Percentiles rank a stretch among this genome's conserved stretches.
Evolutionary conservation across 2,797 vertebrate species (phyloP).

Genomic region (Mormyrus proboscirostris): DNA sequence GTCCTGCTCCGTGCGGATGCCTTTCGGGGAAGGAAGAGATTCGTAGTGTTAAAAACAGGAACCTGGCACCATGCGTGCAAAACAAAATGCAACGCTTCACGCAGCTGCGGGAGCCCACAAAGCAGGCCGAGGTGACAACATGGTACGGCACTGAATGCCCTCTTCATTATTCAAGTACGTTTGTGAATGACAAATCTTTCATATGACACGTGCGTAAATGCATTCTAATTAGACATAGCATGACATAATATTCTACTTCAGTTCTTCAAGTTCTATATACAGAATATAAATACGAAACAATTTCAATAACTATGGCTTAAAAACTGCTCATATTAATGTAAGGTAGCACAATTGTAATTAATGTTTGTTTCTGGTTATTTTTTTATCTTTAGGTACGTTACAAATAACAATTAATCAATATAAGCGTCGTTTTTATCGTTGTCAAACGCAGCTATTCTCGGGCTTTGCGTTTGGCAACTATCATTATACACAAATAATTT

Average conservation of each 20-base stretch:
- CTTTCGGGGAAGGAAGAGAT: conserved; percentile 43
- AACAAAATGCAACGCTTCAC: neutral
- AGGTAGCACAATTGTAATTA: neutral
- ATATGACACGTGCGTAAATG: neutral
- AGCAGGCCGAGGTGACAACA: neutral
- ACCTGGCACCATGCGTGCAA: neutral
- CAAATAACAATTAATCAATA: neutral
- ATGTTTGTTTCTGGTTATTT: neutral
- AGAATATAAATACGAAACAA: neutral
- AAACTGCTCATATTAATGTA: neutral
- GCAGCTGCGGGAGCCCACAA: neutral
- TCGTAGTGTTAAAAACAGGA: neutral
- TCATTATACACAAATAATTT: neutral
- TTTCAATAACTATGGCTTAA: neutral
- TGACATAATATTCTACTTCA: neutral
- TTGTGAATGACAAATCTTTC: neutral
- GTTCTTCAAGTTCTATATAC: neutral
- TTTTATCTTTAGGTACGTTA: neutral
- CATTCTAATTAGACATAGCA: neutral
- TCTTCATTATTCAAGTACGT: neutral
- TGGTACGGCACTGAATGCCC: neutral
- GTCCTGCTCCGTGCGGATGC: conserved; percentile 87
- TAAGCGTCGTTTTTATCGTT: neutral
- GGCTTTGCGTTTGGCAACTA: neutral
- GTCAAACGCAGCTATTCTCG: neutral